Evolutionary conservation across 2,797 vertebrate genomes (phyloP).

Genomic region (Darevskia mixta): DNA sequence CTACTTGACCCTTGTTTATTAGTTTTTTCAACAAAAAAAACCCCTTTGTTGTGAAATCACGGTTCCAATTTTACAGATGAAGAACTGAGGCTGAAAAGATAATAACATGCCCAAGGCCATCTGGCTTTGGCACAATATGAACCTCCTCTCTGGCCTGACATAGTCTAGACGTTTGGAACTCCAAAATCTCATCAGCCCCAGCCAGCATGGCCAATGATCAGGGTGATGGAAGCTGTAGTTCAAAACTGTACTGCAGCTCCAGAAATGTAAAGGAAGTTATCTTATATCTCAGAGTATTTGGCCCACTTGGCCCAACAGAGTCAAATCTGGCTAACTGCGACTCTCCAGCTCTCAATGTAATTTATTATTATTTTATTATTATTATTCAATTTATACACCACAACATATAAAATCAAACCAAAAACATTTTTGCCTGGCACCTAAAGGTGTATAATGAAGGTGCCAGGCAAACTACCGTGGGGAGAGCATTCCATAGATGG

Average conservation of each 20-base stretch:
- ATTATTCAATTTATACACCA: too few species aligned
- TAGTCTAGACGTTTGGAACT: too few species aligned
- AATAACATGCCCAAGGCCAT: neutral
- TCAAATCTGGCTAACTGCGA: neutral
- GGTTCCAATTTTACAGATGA: neutral
- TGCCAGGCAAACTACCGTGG: too few species aligned
- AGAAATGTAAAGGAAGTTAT: neutral
- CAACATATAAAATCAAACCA: too few species aligned
- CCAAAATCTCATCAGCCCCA: too few species aligned
- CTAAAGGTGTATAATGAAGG: too few species aligned
- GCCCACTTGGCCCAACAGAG: neutral
- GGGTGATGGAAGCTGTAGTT: too few species aligned
- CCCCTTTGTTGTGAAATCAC: neutral
- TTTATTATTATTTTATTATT: too few species aligned
- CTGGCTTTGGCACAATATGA: neutral
- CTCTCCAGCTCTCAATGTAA: neutral
- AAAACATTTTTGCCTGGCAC: too few species aligned
- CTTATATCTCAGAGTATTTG: neutral
- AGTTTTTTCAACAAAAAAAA: neutral
- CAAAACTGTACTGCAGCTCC: neutral
- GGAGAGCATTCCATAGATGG: too few species aligned
- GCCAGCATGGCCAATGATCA: too few species aligned
- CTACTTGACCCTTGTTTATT: neutral
- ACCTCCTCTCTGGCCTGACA: too few species aligned
- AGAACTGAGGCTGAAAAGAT: neutral